Base-by-base conservation (phyloP, 2,888 invertebrate genomes). In the Brenthis hecate region DNA sequence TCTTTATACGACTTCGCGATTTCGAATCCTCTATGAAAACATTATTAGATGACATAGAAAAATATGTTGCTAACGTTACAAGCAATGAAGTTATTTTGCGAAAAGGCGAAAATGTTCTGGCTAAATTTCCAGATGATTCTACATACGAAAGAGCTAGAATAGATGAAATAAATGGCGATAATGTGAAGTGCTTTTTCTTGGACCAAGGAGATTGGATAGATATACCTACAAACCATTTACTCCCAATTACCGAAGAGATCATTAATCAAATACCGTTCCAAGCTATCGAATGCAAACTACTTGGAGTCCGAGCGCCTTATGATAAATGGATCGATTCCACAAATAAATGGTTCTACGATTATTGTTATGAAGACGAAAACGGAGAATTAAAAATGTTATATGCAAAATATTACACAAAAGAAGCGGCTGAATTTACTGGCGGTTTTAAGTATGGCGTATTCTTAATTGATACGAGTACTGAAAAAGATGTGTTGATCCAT, bases 261-360 rank as follows among this genome's bases (percentile, higher is more conserved):
- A 86, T 94, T 36, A 83, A 80, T 3, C 88, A 88, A 76, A 78
- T 95, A 70, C 95, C 95, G 0, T 95, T 95, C 74, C 94, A 95
- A 91, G 94, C 94, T 2, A 95, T 95, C 51, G 94, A 95, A 81
- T 95, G 95, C 81, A 81, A 91, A 56, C 80, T 95, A 58, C 78
- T 92, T n/a, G 94, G 94, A 28, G 77, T 95, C 0, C 75, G 81
- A 71, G 93, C 95, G 0, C 77, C 81, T 0, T 85, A 87, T 1
- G 82, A 90, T 2, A 78, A 83, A 2, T 95, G 95, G 94, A 82
- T 89, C 0, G 92, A 92, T 47, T 92, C 92, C 57, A 91, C 91
- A 3, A 92, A 85, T 0, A 93, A 94, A 76, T 89, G 93, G 81
- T 83, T 95, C 28, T 92, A 85, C 65, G 87, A 93, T 48, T 87